A percentile compares a stretch with the other conserved stretches of the same genome.
Conservation (phyloP, 2,113 vertebrate species). For the Platichthys flesus region DNA sequence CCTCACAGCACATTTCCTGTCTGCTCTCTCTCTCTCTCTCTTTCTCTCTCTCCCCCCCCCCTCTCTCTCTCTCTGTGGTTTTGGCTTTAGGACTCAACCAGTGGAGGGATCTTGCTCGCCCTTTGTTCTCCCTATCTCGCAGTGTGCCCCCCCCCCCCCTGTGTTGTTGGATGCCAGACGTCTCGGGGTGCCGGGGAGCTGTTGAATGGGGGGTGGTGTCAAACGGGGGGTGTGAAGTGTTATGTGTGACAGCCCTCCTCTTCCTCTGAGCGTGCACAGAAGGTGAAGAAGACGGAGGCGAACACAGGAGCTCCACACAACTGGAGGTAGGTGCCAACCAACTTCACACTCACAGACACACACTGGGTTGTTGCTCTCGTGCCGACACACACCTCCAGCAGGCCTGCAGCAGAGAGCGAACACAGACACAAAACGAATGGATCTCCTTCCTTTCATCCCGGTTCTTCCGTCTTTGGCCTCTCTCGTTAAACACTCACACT, state of each 20-base stretch:
- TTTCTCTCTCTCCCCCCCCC: constrained; percentile 45
- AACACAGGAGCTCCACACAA: constrained; percentile 47
- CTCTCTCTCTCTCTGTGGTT: constrained; percentile 46
- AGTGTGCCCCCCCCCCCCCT: constrained; percentile 29
- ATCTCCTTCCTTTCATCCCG: constrained; percentile 1
- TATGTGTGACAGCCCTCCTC: constrained; percentile 54
- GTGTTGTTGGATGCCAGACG: constrained; percentile 32
- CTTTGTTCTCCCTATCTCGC: constrained; percentile 52
- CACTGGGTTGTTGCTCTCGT: neutral
- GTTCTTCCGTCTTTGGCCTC: constrained; percentile 1
- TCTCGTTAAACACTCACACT: neutral
- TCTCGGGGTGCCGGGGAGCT: constrained; percentile 11
- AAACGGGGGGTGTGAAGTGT: constrained; percentile 43
- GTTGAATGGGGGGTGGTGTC: constrained; percentile 27
- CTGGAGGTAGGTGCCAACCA: constrained; percentile 76
- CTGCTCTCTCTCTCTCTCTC: constrained; percentile 54
- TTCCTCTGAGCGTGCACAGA: constrained; percentile 58
- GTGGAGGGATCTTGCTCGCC: constrained; percentile 42
- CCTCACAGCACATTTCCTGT: constrained; percentile 84
- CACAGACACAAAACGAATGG: neutral
- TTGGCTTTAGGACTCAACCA: constrained; percentile 56
- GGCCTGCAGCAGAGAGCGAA: constrained; percentile 3
- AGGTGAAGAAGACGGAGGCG: constrained; percentile 51
- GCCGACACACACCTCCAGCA: constrained; percentile 12
- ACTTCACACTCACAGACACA: constrained; percentile 30